Evolutionary conservation across 2,888 invertebrate genomes (phyloP).

Genomic region (Brachyptera risi): DNA sequence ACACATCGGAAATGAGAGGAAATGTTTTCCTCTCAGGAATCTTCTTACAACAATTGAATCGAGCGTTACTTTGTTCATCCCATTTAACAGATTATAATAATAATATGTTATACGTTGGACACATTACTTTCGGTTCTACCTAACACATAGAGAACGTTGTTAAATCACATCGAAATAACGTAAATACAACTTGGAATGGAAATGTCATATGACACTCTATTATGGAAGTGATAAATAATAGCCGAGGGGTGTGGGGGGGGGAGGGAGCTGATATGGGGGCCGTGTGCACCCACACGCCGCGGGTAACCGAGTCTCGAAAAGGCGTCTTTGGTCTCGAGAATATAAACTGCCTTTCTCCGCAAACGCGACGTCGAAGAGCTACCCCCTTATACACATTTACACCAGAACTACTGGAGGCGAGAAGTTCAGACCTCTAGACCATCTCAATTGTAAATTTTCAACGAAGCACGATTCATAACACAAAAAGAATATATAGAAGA

Average conservation of each 20-base stretch:
- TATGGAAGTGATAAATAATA: conserved; percentile 11
- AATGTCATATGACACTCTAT: conserved; percentile 20
- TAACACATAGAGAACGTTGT: neutral
- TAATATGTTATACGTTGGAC: too few relatives aligned
- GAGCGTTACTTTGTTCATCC: too few relatives aligned
- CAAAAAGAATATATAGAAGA: too few relatives aligned
- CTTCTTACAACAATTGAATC: too few relatives aligned
- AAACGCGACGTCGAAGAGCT: conserved; percentile 2
- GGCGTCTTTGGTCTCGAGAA: neutral
- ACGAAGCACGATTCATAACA: conserved; percentile 1
- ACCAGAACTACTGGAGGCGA: too few relatives aligned
- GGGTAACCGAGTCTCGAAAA: conserved; percentile 8
- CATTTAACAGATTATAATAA: too few relatives aligned
- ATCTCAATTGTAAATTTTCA: conserved; percentile 19
- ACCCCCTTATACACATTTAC: too few relatives aligned
- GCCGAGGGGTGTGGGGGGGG: neutral
- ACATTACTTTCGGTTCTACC: too few relatives aligned
- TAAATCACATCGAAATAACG: conserved; percentile 21
- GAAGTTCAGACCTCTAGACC: too few relatives aligned
- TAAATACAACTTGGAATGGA: conserved; percentile 19
- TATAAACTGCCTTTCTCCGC: conserved; percentile 4
- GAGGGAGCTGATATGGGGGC: neutral
- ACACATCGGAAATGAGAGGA: too few relatives aligned
- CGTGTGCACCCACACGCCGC: neutral
- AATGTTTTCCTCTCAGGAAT: too few relatives aligned